These are phyloP conservation scores for Byasa hedistus DNA, from an alignment of 2,888 invertebrate genomes.

Conservation along the genomic window DNA sequence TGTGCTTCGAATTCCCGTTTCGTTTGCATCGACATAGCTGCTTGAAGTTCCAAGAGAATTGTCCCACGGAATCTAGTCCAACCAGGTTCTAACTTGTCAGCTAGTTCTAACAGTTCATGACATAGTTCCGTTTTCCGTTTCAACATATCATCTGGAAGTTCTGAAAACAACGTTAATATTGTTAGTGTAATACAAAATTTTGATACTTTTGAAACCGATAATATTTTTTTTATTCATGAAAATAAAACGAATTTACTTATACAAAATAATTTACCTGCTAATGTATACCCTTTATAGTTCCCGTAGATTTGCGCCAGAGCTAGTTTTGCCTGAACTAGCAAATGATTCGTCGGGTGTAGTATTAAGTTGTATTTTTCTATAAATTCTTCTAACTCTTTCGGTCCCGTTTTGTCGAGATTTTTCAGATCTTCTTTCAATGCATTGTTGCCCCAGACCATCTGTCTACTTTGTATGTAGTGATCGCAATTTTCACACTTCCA, in stretches of 20 bases:
- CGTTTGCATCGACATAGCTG: conserved; percentile 80
- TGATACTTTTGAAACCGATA: no score
- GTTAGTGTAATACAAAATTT: background rate
- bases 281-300: conserved; percentile 76
- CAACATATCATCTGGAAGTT: conserved; percentile 77
- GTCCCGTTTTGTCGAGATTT: conserved; percentile 73
- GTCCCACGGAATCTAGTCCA: conserved; percentile 82
- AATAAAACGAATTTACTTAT: background rate
- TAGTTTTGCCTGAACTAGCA: conserved; percentile 84
- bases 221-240: no score
- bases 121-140: conserved; percentile 83
- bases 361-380: conserved; percentile 81
- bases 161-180: conserved; percentile 52
- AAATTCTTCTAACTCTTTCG: conserved; percentile 81
- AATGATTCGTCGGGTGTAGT: conserved; percentile 84
- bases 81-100: conserved; percentile 83
- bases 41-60: conserved; percentile 83
- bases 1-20: conserved; percentile 76
- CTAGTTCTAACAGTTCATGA: conserved; percentile 82
- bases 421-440: conserved; percentile 81
- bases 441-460: conserved; percentile 82
- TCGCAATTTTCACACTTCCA: conserved; percentile 85
- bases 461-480: conserved; percentile 76
- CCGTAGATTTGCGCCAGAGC: conserved; percentile 85
- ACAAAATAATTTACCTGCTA: conserved; percentile 69